Percentiles rank a stretch among this genome's conserved stretches.
Evolutionary conservation across 2,113 vertebrate genomes (phyloP).

Genomic region (Engystomops pustulosus): DNA sequence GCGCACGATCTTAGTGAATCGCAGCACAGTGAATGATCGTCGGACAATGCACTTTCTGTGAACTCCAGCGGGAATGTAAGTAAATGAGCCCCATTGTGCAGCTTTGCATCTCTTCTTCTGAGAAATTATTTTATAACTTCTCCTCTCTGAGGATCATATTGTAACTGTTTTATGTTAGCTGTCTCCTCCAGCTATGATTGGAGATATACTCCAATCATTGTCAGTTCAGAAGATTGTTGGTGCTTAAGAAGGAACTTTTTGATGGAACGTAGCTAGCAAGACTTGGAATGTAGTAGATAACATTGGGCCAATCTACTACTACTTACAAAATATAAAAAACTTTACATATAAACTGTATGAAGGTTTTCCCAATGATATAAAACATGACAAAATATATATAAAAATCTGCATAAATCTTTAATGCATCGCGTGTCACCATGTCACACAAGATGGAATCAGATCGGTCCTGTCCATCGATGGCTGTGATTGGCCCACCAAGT

Average conservation of each 20-base stretch:
- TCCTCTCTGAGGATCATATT: constrained; percentile 18
- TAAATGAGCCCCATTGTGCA: too few relatives aligned
- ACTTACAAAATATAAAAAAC: background rate
- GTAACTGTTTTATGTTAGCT: constrained; percentile 40
- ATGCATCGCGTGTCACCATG: too few relatives aligned
- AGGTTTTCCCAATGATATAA: too few relatives aligned
- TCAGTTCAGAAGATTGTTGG: background rate
- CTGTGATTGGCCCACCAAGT: too few relatives aligned
- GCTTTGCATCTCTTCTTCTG: constrained; percentile 21
- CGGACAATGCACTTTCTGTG: too few relatives aligned
- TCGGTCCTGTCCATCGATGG: too few relatives aligned
- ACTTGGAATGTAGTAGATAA: constrained; percentile 14
- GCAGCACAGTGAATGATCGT: too few relatives aligned
- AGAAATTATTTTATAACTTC: constrained; percentile 2
- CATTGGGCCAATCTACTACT: background rate
- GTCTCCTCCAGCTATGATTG: constrained; percentile 30
- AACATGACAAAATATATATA: too few relatives aligned
- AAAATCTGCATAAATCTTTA: too few relatives aligned
- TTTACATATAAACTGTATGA: background rate
- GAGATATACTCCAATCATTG: constrained; percentile 18
- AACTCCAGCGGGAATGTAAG: too few relatives aligned
- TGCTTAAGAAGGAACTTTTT: background rate
- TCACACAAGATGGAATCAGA: too few relatives aligned
- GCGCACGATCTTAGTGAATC: too few relatives aligned
- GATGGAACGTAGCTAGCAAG: background rate